phyloP scores from a whole-genome alignment of 2,888 invertebrate genomes.

The Neoascia interrupta region DNA sequence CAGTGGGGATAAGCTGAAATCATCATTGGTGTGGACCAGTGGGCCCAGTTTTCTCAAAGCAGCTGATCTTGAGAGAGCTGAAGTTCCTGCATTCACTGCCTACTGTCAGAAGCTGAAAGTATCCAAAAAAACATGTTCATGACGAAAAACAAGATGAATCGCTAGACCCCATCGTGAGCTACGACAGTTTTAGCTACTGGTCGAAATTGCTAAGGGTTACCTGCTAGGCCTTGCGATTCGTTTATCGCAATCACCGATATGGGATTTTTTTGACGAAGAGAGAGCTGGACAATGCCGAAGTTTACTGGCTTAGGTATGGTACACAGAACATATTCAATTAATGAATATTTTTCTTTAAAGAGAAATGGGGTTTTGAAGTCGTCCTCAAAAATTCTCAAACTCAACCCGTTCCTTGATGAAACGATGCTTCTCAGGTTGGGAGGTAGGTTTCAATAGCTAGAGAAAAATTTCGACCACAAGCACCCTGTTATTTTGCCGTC shows the following conservation, averaged over 20 bases:
- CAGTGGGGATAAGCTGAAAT: constrained; percentile 9
- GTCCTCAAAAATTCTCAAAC: constrained; percentile 12
- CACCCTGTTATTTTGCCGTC: constrained; percentile 18
- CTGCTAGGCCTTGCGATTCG: constrained; percentile 11
- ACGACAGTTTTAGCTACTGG: constrained; percentile 5
- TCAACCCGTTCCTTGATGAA: constrained; percentile 6
- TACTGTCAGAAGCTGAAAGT: no score
- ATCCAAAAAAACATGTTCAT: no score
- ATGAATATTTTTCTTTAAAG: neutral
- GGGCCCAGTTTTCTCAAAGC: constrained; percentile 14
- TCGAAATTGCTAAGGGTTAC: constrained; percentile 17
- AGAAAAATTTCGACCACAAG: constrained; percentile 5
- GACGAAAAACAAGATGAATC: neutral
- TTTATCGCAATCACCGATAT: constrained; percentile 3
- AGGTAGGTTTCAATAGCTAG: constrained; percentile 24
- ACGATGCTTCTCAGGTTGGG: constrained; percentile 12
- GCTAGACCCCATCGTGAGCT: constrained; percentile 6
- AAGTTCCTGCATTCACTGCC: neutral
- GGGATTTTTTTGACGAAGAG: constrained; percentile 3
- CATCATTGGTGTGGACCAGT: constrained; percentile 19
- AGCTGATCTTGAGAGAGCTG: neutral
- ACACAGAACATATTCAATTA: constrained; percentile 2
- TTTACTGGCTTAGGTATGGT: neutral
- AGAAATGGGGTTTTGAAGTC: neutral
- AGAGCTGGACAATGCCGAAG: neutral